Base-by-base conservation (phyloP, 2,113 vertebrate species). In the Neofelis nebulosa region DNA sequence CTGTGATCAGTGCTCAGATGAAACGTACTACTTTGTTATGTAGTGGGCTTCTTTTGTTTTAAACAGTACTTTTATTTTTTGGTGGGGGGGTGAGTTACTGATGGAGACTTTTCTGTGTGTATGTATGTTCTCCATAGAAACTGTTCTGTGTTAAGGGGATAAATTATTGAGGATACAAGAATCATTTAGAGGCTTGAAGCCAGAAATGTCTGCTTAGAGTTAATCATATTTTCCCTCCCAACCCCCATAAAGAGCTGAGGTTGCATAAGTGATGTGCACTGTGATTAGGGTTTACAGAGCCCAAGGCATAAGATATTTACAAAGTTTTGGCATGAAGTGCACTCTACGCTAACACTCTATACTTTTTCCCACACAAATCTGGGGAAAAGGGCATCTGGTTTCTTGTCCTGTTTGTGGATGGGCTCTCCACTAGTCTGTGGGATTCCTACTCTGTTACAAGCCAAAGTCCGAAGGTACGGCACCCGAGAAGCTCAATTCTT, bases 211-310 rank as follows among this genome's bases (percentile, higher is more conserved):
- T 98, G 86, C 76, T 23, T 97, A 96, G 87, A 73, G 41, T 95
- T 96, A 82, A 95, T 98, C 97, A 86, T 94, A 93, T 97, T 98
- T 98, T 98, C 97, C 94, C 97, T 89, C 96, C n/a, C 92, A 92
- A 86, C 73, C 93, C 98, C 90, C 92, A 80, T 57, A 92, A 95
- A 97, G 94, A 98, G 97, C 96, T 98, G 98, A 98, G 91, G 97
- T 98, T 98, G 94, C 74, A 97, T 95, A 98, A 96, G 84, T 95
- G 93, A 98, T 96, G 81, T 97, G 61, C 89, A 94, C 81, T 89
- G 45, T 98, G 92, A 98, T 98, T 98, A 97, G 84, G 57, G 94
- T 98, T 98, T 98, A 92, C 97, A 97, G 95, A 98, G 95, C 36
- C 97, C 71, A 96, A 98, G 97, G 68, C 97, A 96, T n/a, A 52